phyloP scores from a whole-genome alignment of 2,113 vertebrate species.

The Poeciliopsis occidentalis region DNA sequence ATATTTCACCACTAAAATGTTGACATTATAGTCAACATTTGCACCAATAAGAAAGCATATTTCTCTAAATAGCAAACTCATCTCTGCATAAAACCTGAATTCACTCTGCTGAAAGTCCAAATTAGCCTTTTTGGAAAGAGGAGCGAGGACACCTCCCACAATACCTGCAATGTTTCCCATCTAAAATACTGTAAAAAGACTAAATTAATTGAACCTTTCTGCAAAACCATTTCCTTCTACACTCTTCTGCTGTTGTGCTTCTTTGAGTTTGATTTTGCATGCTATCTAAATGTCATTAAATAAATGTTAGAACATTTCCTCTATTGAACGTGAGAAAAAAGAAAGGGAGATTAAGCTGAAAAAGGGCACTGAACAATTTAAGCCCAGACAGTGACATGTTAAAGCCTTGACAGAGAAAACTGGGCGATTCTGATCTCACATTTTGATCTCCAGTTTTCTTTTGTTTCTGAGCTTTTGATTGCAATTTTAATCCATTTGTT shows the following conservation, averaged over 20 bases:
- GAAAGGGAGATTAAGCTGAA: background rate
- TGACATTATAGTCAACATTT: background rate
- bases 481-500: background rate
- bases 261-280: background rate
- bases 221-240: background rate
- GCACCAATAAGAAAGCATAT: background rate
- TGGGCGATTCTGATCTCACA: background rate
- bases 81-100: background rate
- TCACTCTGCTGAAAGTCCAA: constrained; percentile 2
- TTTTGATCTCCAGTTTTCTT: background rate
- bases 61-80: background rate
- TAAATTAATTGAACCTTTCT: background rate
- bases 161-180: background rate
- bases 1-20: too few species aligned
- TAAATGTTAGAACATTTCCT: background rate
- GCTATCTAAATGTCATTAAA: background rate
- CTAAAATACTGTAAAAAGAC: background rate
- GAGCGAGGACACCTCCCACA: background rate
- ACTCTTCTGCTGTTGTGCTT: background rate
- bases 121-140: constrained; percentile 19
- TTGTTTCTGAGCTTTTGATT: background rate
- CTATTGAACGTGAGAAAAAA: background rate
- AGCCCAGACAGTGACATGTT: background rate
- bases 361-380: background rate
- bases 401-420: background rate